Base-by-base conservation (phyloP, 1,140 invertebrate species). In the Sycophila sp. region DNA sequence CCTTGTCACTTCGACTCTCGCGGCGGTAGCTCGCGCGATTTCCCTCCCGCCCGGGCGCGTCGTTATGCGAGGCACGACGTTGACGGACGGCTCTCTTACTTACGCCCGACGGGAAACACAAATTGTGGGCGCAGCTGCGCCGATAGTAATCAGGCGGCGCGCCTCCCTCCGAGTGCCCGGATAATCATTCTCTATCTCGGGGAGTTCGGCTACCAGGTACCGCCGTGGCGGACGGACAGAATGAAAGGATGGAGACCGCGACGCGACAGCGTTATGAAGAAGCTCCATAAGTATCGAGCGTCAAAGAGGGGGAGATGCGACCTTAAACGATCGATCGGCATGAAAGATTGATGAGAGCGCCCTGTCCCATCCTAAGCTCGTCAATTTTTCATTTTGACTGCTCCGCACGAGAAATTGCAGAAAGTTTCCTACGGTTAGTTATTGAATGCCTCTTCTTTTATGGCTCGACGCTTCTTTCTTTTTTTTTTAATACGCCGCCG, bases 101-200 rank as follows among this genome's bases (percentile, higher is more conserved):
- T 77, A 77, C 77, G 77, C 75, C 76, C 79, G 81, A 84, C 83
- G 77, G 81, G 79, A 76, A 84, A 83, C 83, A 83, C 82, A 83
- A 84, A 84, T 83, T 84, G 82, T 84, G 80, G 81, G 82, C 76
- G 82, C 83, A 84, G 83, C 83, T 83, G 82, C 77, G 74, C 78
- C 79, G 83, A 84, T 83, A 80, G 78, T 79, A 83, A 84, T 84
- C 83, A 82, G 82, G 80, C 79, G 80, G 82, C 81, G 82, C 77
- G 77, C 76, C 66, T 38, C 62, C 10, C 30, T 26, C 55, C 36
- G 68, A 75, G 68, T 73, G 65, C 69, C 79, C 76, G 78, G 79
- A 81, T 83, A 84, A 84, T 84, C 79, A 81, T 80, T 80, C 75
- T 75, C 62, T 69, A 47, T 60, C 60, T 59, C 72, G 38, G 11